Percentiles rank a stretch among this genome's conserved stretches.
phyloP scores from a whole-genome alignment of 2,888 invertebrate genomes.

The Danaus chrysippus region DNA sequence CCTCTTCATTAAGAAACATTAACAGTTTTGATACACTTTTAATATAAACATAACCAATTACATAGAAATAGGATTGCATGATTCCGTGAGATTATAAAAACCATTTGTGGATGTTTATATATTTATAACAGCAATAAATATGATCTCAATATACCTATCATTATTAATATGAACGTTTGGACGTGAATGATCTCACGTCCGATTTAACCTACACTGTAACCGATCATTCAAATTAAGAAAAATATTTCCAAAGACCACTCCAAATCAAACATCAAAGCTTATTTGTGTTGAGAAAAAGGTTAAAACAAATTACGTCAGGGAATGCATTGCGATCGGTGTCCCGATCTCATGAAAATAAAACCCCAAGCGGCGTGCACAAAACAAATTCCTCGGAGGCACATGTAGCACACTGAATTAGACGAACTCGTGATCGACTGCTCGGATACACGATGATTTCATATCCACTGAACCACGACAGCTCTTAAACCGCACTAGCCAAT shows the following conservation, averaged over 20 bases:
- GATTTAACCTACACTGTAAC: conserved; percentile 32
- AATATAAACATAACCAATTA: no score
- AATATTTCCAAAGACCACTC: conserved; percentile 21
- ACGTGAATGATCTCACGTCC: conserved; percentile 30
- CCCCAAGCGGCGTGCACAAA: conserved; percentile 65
- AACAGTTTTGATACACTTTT: conserved; percentile 41
- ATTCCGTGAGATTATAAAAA: no score
- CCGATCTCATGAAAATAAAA: conserved; percentile 70
- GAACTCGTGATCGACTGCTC: conserved; percentile 67
- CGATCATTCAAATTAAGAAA: conserved; percentile 31
- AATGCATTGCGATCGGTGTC: conserved; percentile 60
- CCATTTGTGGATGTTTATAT: not conserved
- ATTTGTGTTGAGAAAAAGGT: conserved; percentile 52
- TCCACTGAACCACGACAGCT: conserved; percentile 56
- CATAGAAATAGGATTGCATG: no score
- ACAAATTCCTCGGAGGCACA: conserved; percentile 72
- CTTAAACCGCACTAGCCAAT: conserved; percentile 35
- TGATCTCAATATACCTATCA: conserved; percentile 36
- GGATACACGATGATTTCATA: conserved; percentile 38
- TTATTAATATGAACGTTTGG: conserved; percentile 33
- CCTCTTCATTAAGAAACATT: conserved; percentile 58
- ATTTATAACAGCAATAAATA: conserved; percentile 37
- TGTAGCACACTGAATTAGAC: conserved; percentile 71
- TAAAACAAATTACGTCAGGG: conserved; percentile 56
- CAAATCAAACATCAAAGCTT: conserved; percentile 50